Conservation (phyloP, 2,113 vertebrate species). For the Passer montanus region DNA sequence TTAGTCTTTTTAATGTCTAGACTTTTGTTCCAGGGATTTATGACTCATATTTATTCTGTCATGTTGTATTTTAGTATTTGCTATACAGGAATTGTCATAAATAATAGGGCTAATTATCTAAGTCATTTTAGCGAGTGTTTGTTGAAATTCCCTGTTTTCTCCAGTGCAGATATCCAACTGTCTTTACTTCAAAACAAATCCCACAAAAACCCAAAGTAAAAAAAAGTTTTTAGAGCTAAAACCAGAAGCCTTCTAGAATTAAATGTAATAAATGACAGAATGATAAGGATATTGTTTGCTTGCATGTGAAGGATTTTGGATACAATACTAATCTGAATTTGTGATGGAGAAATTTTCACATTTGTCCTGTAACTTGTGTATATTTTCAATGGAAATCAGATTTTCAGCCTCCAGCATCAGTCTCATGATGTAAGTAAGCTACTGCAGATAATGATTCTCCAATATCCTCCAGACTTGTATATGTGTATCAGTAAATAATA, state of each 20-base stretch:
- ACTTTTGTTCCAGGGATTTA: neutral
- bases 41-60: neutral
- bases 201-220: neutral
- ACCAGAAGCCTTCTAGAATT: neutral
- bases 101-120: neutral
- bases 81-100: neutral
- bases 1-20: neutral
- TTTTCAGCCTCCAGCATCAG: neutral
- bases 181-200: no score
- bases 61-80: neutral
- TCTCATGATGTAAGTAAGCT: neutral
- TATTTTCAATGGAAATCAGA: neutral
- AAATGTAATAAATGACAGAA: neutral
- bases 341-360: neutral
- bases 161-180: neutral
- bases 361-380: neutral
- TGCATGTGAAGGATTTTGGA: neutral
- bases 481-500: neutral
- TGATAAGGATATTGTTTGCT: neutral
- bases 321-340: neutral
- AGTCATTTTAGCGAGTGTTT: neutral
- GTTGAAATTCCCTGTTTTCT: neutral
- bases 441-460: neutral
- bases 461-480: neutral
- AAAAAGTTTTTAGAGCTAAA: neutral